Percentiles rank a stretch among this genome's conserved stretches.
phyloP scores from a whole-genome alignment of 2,888 invertebrate genomes.

The Opisthograptis luteolata region DNA sequence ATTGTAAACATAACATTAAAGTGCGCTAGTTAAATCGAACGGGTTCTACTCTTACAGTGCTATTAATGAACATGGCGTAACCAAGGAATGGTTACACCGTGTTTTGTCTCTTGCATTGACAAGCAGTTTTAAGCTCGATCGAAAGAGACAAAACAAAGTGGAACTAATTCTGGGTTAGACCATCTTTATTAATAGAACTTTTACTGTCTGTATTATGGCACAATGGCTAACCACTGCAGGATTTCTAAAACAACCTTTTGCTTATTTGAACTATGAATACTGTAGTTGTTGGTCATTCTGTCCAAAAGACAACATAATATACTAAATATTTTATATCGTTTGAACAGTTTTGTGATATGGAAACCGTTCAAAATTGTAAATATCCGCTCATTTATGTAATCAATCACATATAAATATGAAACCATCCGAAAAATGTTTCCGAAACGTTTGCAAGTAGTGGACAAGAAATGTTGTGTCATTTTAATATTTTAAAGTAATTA shows the following conservation, averaged over 20 bases:
- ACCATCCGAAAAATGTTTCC: conserved; percentile 50
- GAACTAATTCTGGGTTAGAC: no score
- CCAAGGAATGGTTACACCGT: no score
- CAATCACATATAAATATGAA: conserved; percentile 5
- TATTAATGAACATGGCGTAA: no score
- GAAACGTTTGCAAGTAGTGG: conserved; percentile 57
- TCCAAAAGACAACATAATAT: conserved; percentile 1
- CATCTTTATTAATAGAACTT: no score
- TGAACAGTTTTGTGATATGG: conserved; percentile 15
- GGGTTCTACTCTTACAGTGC: no score
- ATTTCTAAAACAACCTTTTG: background rate
- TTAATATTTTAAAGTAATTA: conserved; percentile 75
- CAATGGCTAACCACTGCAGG: conserved; percentile 8
- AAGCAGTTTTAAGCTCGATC: no score
- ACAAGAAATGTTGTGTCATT: conserved; percentile 80
- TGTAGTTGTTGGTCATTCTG: conserved; percentile 10
- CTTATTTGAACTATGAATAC: background rate
- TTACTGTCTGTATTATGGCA: conserved; percentile 10
- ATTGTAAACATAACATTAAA: no score
- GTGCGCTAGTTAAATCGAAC: background rate
- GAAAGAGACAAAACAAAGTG: no score
- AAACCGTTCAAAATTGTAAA: conserved; percentile 20
- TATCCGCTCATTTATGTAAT: conserved; percentile 16
- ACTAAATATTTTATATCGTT: conserved; percentile 9
- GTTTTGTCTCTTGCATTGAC: no score